phyloP scores from a whole-genome alignment of 92 coral and sea anemone species.

The Desmophyllum pertusum region DNA sequence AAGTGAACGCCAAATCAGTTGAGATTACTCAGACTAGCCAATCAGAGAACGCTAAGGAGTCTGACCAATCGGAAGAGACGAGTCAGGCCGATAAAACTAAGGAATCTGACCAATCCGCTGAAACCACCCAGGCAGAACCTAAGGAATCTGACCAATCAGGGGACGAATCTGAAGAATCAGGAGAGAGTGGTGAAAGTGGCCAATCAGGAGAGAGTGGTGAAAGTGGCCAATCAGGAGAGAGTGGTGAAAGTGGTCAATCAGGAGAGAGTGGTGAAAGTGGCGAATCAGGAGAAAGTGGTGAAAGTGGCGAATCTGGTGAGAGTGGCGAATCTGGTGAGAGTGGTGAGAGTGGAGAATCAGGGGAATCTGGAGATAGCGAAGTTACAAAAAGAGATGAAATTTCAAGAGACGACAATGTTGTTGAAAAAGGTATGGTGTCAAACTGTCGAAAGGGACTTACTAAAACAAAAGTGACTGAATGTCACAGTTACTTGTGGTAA shows the following conservation, averaged over 20 bases:
- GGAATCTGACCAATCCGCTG: not conserved
- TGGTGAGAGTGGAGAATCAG: constrained; percentile 46
- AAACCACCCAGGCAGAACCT: not conserved
- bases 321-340: constrained; percentile 38
- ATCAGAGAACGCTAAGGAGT: not conserved
- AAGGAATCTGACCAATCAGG: constrained; percentile 46
- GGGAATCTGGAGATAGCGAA: constrained; percentile 30
- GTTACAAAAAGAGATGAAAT: constrained; percentile 33
- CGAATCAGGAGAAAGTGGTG: constrained; percentile 42
- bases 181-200: constrained; percentile 40
- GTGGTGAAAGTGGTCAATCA: constrained; percentile 45
- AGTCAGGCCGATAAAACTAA: not conserved
- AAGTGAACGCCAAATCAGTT: constrained; percentile 5
- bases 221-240: constrained; percentile 48
- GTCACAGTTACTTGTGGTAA: too few relatives aligned
- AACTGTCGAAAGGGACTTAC: not conserved
- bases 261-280: constrained; percentile 45
- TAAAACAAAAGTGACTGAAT: not conserved
- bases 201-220: constrained; percentile 50
- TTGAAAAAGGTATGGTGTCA: not conserved
- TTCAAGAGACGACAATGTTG: constrained; percentile 6
- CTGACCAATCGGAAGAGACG: constrained; percentile 2
- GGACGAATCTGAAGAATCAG: constrained; percentile 46
- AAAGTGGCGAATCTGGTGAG: constrained; percentile 34
- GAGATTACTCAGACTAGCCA: not conserved